A percentile compares a stretch with the other conserved stretches of the same genome.
Evolutionary conservation across 2,888 invertebrate species (phyloP).

Genomic region (Metalampra italica): DNA sequence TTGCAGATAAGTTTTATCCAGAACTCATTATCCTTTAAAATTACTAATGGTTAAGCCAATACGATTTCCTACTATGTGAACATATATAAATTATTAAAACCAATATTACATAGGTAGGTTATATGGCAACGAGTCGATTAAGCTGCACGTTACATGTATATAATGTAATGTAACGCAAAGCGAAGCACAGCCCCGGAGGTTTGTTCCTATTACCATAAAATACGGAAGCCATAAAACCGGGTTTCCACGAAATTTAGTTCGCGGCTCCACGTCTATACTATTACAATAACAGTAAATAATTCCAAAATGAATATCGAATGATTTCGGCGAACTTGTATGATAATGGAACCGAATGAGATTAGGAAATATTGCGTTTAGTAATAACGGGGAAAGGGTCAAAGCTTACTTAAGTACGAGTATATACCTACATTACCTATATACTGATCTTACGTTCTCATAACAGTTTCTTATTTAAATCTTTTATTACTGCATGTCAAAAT

Average conservation of each 20-base stretch:
- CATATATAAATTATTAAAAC: too few species aligned
- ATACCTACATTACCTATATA: too few species aligned
- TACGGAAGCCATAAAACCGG: conserved; percentile 58
- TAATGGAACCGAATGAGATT: neutral
- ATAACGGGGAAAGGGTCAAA: too few species aligned
- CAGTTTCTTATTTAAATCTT: too few species aligned
- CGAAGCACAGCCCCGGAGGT: conserved; percentile 2
- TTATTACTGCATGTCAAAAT: too few species aligned
- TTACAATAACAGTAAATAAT: conserved; percentile 16
- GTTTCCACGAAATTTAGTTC: conserved; percentile 48
- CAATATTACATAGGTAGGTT: too few species aligned
- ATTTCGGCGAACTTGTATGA: neutral
- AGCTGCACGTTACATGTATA: conserved; percentile 8
- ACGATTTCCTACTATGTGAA: too few species aligned
- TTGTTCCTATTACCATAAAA: conserved; percentile 57
- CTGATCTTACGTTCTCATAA: too few species aligned
- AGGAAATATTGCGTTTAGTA: neutral
- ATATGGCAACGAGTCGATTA: conserved; percentile 17
- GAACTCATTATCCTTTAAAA: too few species aligned
- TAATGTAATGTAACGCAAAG: conserved; percentile 2
- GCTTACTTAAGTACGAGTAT: too few species aligned
- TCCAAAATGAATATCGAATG: neutral
- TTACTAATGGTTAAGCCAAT: too few species aligned
- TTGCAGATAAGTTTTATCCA: too few species aligned
- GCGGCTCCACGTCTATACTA: conserved; percentile 39